Base-by-base conservation (phyloP, 2,888 invertebrate species). In the Hydrotaea cyrtoneurina region DNA sequence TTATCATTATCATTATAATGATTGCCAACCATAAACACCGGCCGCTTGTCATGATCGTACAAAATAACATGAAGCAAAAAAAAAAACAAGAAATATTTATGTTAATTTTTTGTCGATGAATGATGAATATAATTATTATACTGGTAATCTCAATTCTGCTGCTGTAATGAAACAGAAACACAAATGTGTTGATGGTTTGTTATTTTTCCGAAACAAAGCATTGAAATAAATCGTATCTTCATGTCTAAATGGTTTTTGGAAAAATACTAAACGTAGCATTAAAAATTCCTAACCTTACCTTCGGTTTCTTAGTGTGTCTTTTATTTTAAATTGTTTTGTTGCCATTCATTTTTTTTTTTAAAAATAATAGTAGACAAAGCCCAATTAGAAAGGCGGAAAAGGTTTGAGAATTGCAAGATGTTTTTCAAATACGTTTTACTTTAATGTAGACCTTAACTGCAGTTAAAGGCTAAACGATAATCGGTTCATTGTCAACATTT, bases 261-360 rank as follows among this genome's bases (percentile, higher is more conserved):
- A 59, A 69, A 69, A 77, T 39, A 59, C 59, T 1, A 1, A 59
- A 15, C 59, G 7, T 21, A 23, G 39, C 23, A n/a, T 66, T 57
- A 59, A 77, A 72, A 26, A 59, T 76, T 73, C 53, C 73, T 80
- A 64, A 83, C 83, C 74, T 80, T 74, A 75, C 74, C 80, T 83
- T 83, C 83, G 36, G n/a, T 23, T 59, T 23, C 2, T n/a, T n/a
- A n/a, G n/a, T n/a, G n/a, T n/a, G n/a, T n/a, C n/a, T 11, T 26
- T 59, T 23, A 26, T 15, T 26, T 59, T 31, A 31, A 4, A 7
- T 31, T 2, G 2, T 59, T 39, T 59, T 59, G 55, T 55, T 21
- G n/a, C n/a, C n/a, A n/a, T n/a, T n/a, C n/a, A 50, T 15, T 50
- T 10, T 55, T 19, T 21, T 10, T 55, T 55, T 55, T 21, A 19